These are phyloP conservation scores for Beris chalybata DNA, from an alignment of 2,888 invertebrate species.

Conservation along the genomic window DNA sequence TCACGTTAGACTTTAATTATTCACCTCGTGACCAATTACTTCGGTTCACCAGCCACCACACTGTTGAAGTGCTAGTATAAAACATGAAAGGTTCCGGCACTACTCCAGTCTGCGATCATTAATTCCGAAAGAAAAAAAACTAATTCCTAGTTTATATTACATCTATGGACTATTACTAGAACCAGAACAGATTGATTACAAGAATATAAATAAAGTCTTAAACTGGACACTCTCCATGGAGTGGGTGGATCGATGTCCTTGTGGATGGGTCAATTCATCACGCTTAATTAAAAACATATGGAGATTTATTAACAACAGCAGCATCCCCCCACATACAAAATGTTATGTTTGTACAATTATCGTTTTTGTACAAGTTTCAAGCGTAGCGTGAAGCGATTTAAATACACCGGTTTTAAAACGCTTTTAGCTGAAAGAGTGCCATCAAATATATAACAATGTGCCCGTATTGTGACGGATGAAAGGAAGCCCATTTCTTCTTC, in stretches of 20 bases:
- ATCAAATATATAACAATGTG: no score
- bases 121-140: background rate
- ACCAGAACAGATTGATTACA: constrained; percentile 12
- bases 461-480: no score
- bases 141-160: background rate
- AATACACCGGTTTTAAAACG: no score
- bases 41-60: background rate
- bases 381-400: no score
- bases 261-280: constrained; percentile 11
- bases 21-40: constrained; percentile 3
- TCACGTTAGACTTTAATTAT: constrained; percentile 18
- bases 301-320: constrained; percentile 21
- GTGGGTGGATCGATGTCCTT: background rate
- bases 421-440: no score
- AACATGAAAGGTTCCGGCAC: background rate
- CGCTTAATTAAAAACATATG: constrained; percentile 23
- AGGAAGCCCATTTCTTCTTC: no score
- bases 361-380: no score
- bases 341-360: no score
- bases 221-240: background rate
- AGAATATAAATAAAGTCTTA: constrained; percentile 9
- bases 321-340: background rate
- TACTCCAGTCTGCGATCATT: background rate
- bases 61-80: background rate
- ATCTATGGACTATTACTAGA: background rate